phyloP scores from a whole-genome alignment of 35 echinoderm and acorn worm species.

The Chiridota heheva region DNA sequence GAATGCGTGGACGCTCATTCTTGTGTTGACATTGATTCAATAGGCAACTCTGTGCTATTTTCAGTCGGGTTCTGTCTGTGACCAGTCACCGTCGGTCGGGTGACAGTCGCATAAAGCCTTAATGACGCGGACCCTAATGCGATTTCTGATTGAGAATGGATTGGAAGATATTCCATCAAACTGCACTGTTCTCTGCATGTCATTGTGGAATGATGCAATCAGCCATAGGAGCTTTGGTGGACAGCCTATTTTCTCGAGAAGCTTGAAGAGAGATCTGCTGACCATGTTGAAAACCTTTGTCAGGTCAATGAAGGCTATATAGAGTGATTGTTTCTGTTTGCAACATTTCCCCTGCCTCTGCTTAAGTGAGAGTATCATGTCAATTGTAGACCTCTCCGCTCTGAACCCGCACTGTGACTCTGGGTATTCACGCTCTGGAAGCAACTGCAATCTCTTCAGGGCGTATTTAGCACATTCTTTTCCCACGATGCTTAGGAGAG shows the following conservation, averaged over 20 bases:
- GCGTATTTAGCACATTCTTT: slow-evolving; percentile 54
- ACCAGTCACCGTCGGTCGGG: too few species aligned
- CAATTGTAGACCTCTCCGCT: slow-evolving; percentile 47
- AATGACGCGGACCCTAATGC: too few species aligned
- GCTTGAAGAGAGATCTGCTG: slow-evolving; percentile 42
- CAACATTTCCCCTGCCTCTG: slow-evolving; percentile 53
- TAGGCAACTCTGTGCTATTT: too few species aligned
- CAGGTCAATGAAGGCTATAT: slow-evolving; percentile 63
- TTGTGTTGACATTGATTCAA: too few species aligned
- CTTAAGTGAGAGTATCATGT: slow-evolving; percentile 30
- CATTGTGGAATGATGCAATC: slow-evolving; percentile 47
- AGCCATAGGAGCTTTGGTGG: slow-evolving; percentile 37
- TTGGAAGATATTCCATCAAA: background rate
- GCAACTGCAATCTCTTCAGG: slow-evolving; percentile 36
- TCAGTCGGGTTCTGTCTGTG: too few species aligned
- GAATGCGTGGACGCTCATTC: too few species aligned
- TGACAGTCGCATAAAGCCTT: too few species aligned
- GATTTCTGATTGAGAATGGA: too few species aligned
- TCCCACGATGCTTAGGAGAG: slow-evolving; percentile 55
- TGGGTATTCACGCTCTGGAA: slow-evolving; percentile 61
- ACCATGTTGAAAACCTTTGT: slow-evolving; percentile 68
- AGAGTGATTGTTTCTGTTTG: slow-evolving; percentile 29
- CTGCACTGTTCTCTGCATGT: slow-evolving; percentile 28
- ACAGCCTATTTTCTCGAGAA: slow-evolving; percentile 50
- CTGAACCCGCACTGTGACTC: slow-evolving; percentile 75